These are phyloP conservation scores for Pseudomyrmex cubaensis DNA, from an alignment of 1,140 invertebrate species.

Conservation along the genomic window DNA sequence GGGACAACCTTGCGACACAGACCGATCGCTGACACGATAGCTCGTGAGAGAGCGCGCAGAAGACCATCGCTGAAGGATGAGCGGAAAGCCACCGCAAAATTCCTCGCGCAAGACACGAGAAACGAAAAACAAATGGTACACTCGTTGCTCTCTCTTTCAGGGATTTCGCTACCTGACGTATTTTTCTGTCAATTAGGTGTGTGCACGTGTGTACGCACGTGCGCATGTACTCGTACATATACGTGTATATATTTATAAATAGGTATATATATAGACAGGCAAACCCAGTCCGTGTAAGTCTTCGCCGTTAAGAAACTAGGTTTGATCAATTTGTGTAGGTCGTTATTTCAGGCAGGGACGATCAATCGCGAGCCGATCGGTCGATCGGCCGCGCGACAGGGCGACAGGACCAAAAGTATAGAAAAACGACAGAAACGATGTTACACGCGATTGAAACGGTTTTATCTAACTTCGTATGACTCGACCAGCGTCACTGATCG, in stretches of 20 bases:
- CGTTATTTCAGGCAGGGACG: slow-evolving; percentile 40
- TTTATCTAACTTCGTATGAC: slow-evolving; percentile 28
- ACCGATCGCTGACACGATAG: slow-evolving; percentile 26
- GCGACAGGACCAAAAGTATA: slow-evolving; percentile 45
- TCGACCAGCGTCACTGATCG: slow-evolving; percentile 56
- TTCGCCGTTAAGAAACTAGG: slow-evolving; percentile 46
- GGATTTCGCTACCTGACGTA: slow-evolving; percentile 20
- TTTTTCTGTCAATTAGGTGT: slow-evolving; percentile 27
- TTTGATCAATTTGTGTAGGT: slow-evolving; percentile 30
- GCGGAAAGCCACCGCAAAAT: slow-evolving; percentile 39
- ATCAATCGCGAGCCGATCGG: slow-evolving; percentile 20
- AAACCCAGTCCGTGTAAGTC: slow-evolving; percentile 43
- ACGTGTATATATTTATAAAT: slow-evolving; percentile 23
- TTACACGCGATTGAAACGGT: slow-evolving; percentile 11
- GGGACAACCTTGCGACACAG: neutral
- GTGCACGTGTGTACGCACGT: slow-evolving; percentile 8
- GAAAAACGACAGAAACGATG: slow-evolving; percentile 43
- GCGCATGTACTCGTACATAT: neutral
- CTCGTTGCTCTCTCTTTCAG: slow-evolving; percentile 28
- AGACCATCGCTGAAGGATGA: slow-evolving; percentile 32
- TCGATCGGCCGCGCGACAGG: slow-evolving; percentile 34
- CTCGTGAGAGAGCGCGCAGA: slow-evolving; percentile 6
- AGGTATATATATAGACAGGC: slow-evolving; percentile 31
- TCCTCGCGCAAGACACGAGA: slow-evolving; percentile 40
- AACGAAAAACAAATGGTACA: neutral